Evolutionary conservation across 2,797 vertebrate species (phyloP), one percentile per base, ranked within the genome.

Genomic region (Balearica regulorum): DNA sequence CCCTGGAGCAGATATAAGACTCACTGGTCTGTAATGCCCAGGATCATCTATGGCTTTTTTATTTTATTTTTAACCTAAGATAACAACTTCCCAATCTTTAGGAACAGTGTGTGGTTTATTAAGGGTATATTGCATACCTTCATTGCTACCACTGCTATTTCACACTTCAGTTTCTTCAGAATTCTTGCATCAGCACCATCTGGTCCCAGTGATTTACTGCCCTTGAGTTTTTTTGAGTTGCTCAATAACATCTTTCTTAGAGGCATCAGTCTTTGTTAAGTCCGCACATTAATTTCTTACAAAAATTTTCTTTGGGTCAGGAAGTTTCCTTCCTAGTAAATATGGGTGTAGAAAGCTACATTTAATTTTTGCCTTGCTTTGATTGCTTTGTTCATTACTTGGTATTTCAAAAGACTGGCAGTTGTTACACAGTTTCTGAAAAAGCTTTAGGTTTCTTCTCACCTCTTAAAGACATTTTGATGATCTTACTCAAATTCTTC

Each of bases 131-230:
- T 95, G 81, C 81, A 65, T 85, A 92, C 83, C 94, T 80, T 93
- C 93, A 69, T 76, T 80, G 81, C 66, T 96, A 94, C 90, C 94
- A 92, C 79, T 95, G 90, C 86, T 96, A 93, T 97, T 97, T 97
- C 95, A 97, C 92, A 97, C 75, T 93, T 95, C 92, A 94, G 15
- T 89, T 97, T 89, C 78, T 92, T 93, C 87, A 91, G 72, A 94
- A 94, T 85, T 95, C 75, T 94, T 94, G 62, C 82, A 93, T 96
- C 96, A 96, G 92, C 87, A 94, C 92, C 96, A 96, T 94, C 93
- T 96, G 93, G 87, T 96, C 57, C 65, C 28, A 62, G 68, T 69
- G 93, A 95, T 96, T 95, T 92, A 95, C 65, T 75, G 69, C 18
- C 39, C 78, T 72, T 78, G 29, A 87, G 16, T 28, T 88, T 87